Evolutionary conservation across 2,888 invertebrate genomes (phyloP), one percentile per base, ranked within the genome.

Genomic region (Xestoiulus laeticollis): DNA sequence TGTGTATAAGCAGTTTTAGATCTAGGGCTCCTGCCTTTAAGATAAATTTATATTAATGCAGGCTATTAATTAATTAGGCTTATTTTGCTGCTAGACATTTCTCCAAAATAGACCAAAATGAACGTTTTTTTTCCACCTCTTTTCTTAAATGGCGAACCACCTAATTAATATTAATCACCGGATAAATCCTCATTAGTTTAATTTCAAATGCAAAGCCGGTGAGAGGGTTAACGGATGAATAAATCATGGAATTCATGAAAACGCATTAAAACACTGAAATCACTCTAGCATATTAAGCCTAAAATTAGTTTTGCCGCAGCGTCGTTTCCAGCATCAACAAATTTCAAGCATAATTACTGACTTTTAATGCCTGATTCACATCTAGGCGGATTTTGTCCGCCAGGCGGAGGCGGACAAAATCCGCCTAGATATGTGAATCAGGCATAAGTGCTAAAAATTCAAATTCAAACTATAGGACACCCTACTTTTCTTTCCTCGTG

Each of bases 121-220:
- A 12, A 48, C 2, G 14, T 48, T 48, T 43, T 43, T 48, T 59
- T n/a, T n/a, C 38, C 38, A 5, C 38, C 8, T 8, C 8, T 38
- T 38, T 8, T 8, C 38, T 38, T 38, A 8, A 38, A 59, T n/a
- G 19, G 59, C 59, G 6, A 59, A 59, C 59, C 59, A 19, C n/a
- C n/a, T 59, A 59, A 59, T 59, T 59, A 59, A 59, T 59, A 59
- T 59, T 59, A 59, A 59, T 59, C 59, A 19, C n/a, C n/a, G 59
- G n/a, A 59, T 59, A 59, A 59, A 59, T 59, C 59, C 59, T 59
- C 59, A 59, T 59, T 59, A 59, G 19, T 59, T n/a, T n/a, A 59
- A 59, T 59, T 59, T 59, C 59, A n/a, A 19, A 59, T 59, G 59
- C 59, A n/a, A 19, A n/a, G 59, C n/a, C n/a, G n/a, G 19, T 19